These are phyloP conservation scores for Vulpes vulpes DNA, from an alignment of 2,113 vertebrate species.

Conservation along the genomic window DNA sequence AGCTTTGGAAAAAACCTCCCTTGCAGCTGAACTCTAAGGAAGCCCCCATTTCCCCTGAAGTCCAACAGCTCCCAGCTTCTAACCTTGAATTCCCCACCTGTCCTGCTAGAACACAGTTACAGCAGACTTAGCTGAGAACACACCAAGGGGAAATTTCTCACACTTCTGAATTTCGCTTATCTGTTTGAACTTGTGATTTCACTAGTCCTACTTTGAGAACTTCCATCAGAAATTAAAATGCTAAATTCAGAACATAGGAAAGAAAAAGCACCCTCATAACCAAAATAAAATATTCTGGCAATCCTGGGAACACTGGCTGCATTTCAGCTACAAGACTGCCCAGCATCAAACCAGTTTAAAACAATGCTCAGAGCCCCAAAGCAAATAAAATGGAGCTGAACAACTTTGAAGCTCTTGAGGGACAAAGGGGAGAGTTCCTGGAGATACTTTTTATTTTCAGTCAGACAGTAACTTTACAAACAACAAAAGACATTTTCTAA, in stretches of 20 bases:
- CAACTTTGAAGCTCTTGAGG: constrained; percentile 47
- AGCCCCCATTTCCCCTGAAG: background rate
- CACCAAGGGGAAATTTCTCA: background rate
- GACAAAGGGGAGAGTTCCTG: constrained; percentile 62
- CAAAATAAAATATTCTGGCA: background rate
- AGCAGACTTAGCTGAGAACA: background rate
- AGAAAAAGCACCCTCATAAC: background rate
- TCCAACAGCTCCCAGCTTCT: background rate
- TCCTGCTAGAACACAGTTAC: background rate
- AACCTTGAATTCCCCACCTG: background rate
- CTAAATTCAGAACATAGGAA: background rate
- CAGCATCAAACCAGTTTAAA: background rate
- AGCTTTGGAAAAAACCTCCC: background rate
- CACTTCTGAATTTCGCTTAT: background rate
- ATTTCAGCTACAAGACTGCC: background rate
- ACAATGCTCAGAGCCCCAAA: constrained; percentile 47
- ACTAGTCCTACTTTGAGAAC: background rate
- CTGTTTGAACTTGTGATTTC: background rate
- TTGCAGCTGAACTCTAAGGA: background rate
- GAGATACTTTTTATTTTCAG: constrained; percentile 50
- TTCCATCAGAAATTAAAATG: constrained; percentile 64
- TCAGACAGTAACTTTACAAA: constrained; percentile 59
- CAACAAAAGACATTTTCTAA: constrained; percentile 74
- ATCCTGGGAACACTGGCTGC: background rate
- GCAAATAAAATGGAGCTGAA: constrained; percentile 35